Percentiles rank a stretch among this genome's conserved stretches.
phyloP scores from a whole-genome alignment of 2,797 vertebrate genomes.

The Choloepus didactylus region DNA sequence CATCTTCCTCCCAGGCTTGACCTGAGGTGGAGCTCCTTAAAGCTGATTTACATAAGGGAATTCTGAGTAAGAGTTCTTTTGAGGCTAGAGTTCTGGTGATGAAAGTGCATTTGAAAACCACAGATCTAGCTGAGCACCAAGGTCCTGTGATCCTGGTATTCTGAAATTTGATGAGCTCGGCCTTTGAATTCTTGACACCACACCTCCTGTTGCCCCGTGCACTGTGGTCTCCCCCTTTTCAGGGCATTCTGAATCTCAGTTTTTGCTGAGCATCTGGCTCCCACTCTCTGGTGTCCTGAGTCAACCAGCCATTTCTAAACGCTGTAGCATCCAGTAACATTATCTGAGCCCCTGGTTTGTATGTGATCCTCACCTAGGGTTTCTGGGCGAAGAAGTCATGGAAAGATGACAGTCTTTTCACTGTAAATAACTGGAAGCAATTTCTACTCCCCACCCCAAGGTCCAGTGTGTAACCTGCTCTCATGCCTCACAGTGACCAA shows the following conservation, averaged over 20 bases:
- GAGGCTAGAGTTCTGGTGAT: not conserved
- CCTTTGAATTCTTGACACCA: not conserved
- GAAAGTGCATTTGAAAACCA: not conserved
- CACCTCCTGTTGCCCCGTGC: fast-evolving
- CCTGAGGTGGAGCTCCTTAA: not conserved
- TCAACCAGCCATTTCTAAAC: not conserved
- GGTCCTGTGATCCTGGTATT: not conserved
- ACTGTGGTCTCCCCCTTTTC: fast-evolving
- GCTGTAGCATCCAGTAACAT: not conserved
- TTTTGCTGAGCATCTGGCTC: not conserved
- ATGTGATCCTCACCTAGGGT: too few relatives aligned
- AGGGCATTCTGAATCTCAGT: not conserved
- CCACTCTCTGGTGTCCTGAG: fast-evolving
- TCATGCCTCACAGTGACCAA: too few relatives aligned
- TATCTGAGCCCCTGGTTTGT: fast-evolving
- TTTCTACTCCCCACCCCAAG: not conserved
- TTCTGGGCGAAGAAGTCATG: not conserved
- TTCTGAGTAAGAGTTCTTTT: too few relatives aligned
- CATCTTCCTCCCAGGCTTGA: not conserved
- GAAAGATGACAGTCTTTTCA: not conserved
- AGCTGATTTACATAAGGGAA: not conserved
- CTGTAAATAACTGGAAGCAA: not conserved
- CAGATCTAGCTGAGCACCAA: fast-evolving
- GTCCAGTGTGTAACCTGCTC: fast-evolving
- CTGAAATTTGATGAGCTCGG: not conserved